These are phyloP conservation scores for Lycocorax pyrrhopterus DNA, from an alignment of 2,113 vertebrate species.

Conservation along the genomic window DNA sequence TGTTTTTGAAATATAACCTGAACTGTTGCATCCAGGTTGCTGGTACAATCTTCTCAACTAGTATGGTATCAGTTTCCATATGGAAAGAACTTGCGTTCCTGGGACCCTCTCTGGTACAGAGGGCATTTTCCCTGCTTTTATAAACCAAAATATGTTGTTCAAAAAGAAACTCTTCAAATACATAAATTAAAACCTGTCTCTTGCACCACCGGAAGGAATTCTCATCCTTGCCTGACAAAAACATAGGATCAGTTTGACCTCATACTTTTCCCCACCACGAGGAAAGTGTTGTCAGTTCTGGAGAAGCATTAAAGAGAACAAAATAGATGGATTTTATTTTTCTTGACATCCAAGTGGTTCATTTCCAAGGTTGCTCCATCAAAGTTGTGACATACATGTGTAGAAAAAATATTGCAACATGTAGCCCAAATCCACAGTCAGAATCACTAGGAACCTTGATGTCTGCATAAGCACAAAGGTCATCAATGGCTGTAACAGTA, in stretches of 20 bases:
- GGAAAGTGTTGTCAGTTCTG: not conserved
- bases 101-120: not conserved
- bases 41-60: not conserved
- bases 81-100: not conserved
- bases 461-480: not conserved
- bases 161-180: not conserved
- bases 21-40: not conserved
- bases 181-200: not conserved
- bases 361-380: not conserved
- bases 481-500: not conserved
- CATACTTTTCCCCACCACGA: not conserved
- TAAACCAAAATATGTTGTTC: not conserved
- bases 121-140: not conserved
- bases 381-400: not conserved
- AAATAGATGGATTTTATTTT: not conserved
- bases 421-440: not conserved
- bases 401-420: not conserved
- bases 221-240: not conserved
- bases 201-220: not conserved
- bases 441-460: not conserved
- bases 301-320: not conserved
- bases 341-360: not conserved
- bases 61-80: not conserved
- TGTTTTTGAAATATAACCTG: not conserved
- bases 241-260: not conserved